Percentiles rank a stretch among this genome's conserved stretches.
Evolutionary conservation across 2,797 vertebrate species (phyloP).

Genomic region (Linurgus olivaceus): DNA sequence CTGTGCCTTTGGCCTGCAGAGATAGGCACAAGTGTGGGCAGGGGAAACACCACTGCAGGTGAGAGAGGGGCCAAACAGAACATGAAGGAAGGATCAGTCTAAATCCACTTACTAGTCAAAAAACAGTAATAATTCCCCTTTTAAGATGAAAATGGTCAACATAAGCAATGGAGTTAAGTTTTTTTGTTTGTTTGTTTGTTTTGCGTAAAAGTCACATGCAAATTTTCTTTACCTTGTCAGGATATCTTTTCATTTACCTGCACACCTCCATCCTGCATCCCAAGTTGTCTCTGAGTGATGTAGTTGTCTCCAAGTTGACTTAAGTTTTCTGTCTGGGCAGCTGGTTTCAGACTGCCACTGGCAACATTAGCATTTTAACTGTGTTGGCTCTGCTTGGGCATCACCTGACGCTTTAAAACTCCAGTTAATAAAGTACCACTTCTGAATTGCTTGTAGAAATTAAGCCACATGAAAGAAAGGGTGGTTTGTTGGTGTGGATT

Average conservation of each 20-base stretch:
- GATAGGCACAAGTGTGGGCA: neutral
- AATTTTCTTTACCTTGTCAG: neutral
- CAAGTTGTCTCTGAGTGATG: neutral
- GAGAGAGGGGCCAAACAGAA: neutral
- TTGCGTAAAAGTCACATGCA: neutral
- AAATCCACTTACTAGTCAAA: neutral
- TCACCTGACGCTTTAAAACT: neutral
- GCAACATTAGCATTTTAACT: neutral
- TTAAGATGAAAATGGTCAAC: neutral
- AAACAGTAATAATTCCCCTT: neutral
- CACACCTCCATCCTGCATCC: neutral
- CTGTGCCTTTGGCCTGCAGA: neutral
- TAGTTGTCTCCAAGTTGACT: neutral
- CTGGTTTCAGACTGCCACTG: neutral
- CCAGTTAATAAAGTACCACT: neutral
- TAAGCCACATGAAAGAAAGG: neutral
- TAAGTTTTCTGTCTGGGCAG: neutral
- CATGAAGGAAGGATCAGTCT: neutral
- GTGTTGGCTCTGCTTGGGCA: neutral
- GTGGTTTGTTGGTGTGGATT: neutral
- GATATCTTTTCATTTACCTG: neutral
- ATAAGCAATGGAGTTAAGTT: neutral
- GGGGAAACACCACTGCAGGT: neutral
- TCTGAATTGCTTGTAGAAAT: neutral
- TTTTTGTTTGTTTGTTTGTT: neutral